Evolutionary conservation across 2,888 invertebrate genomes (phyloP).

Genomic region (Coenonympha glycerion): DNA sequence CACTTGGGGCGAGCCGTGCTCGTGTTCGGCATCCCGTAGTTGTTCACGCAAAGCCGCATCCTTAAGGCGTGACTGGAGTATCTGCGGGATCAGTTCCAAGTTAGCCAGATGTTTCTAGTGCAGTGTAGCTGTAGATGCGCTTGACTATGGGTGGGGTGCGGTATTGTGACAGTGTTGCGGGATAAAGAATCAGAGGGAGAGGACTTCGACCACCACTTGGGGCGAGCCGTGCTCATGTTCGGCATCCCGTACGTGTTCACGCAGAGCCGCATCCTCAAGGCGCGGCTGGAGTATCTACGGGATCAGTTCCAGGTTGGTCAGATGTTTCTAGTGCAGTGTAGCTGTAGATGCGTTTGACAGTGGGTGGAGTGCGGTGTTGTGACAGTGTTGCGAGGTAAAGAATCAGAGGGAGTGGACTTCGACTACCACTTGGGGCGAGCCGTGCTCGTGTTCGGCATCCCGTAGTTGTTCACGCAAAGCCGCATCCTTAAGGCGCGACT

Average conservation of each 20-base stretch:
- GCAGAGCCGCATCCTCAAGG: conserved; percentile 96
- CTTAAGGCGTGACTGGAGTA: conserved; percentile 97
- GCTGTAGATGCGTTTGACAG: conserved; percentile 99
- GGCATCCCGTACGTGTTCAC: conserved; percentile 99
- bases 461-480: conserved; percentile 99
- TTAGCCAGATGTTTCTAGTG: too few species aligned
- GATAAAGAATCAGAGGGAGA: conserved; percentile 99
- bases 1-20: conserved; percentile 96
- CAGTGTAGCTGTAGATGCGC: too few species aligned
- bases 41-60: conserved; percentile 98
- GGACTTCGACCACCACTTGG: conserved; percentile 98
- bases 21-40: conserved; percentile 99
- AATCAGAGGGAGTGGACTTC: conserved; percentile 99
- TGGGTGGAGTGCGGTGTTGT: conserved; percentile 97
- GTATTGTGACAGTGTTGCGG: conserved; percentile 98
- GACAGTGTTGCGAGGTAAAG: conserved; percentile 99
- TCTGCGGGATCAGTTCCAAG: conserved; percentile 96
- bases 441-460: conserved; percentile 99
- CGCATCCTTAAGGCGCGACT: conserved; percentile 95
- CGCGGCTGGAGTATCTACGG: conserved; percentile 95
- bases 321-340: too few species aligned
- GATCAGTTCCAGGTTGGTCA: conserved; percentile 96
- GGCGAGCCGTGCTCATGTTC: conserved; percentile 98
- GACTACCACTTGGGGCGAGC: conserved; percentile 97
- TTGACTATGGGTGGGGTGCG: conserved; percentile 98